Evolutionary conservation across 2,113 vertebrate species (phyloP), one percentile per base, ranked within the genome.

Genomic region (Alethe castanea): DNA sequence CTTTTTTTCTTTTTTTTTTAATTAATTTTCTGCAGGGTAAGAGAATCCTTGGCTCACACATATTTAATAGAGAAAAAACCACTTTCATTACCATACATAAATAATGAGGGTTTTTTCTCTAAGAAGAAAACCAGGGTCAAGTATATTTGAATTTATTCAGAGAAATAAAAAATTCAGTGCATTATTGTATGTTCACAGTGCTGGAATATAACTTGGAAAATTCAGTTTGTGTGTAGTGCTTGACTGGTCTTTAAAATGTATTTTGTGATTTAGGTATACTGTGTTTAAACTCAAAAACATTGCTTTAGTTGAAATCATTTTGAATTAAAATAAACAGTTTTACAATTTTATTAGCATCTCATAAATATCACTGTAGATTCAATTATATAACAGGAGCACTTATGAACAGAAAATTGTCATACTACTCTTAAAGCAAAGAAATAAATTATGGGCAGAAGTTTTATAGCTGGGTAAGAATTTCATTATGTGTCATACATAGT

Each of bases 31-130:
- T 88, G 14, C 29, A 70, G 35, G 50, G 19, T 60, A 88, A 50
- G 31, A 83, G 25, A 90, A 81, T 70, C 35, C 71, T 83, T 93
- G 45, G 22, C 15, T 89, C 17, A 33, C 64, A 47, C 5, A 56
- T 65, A 73, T 38, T 88, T 88, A 88, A 86, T 4, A 84, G 24
- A 62, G 38, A 78, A 91, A 86, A n/a, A 42, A 26, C 1, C 20
- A 42, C 25, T 90, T 84, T 54, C 35, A 83, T 92, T 94, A 82
- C 52, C 76, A 85, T 92, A 74, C 67, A 93, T 78, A 90, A 93
- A 92, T 88, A 80, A 79, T 88, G n/a, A 82, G 12, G 12, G 29
- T 1, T 56, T 86, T 86, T 90, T 61, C 74, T 64, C 11, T 36
- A 74, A 73, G 7, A 78, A 78, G 52, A 92, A 77, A 35, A 71